These are phyloP conservation scores for Hermetia illucens DNA, from an alignment of 1,140 invertebrate genomes.

Conservation along the genomic window DNA sequence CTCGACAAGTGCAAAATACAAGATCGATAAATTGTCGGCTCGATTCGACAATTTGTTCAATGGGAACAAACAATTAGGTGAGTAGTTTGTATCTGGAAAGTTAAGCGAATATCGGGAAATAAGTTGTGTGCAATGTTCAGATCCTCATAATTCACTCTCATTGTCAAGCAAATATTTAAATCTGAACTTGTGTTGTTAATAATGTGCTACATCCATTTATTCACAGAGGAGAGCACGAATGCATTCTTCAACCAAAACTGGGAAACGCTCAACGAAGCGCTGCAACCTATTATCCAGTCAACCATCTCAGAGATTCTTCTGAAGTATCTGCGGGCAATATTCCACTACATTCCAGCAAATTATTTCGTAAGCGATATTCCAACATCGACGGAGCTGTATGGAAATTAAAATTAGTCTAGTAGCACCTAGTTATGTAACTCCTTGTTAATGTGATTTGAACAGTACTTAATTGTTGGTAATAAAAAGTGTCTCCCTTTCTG, in stretches of 20 bases:
- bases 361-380: slow-evolving; percentile 44
- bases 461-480: too few species aligned
- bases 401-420: too few species aligned
- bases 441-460: too few species aligned
- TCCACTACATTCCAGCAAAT: slow-evolving; percentile 47
- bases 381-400: slow-evolving; percentile 23
- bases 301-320: slow-evolving; percentile 51
- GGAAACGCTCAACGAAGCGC: slow-evolving; percentile 47
- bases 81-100: too few species aligned
- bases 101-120: too few species aligned
- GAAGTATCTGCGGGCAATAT: slow-evolving; percentile 44
- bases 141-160: neutral
- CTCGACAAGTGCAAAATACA: slow-evolving; percentile 22
- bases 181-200: neutral
- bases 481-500: too few species aligned
- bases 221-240: slow-evolving; percentile 51
- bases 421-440: too few species aligned
- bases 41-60: slow-evolving; percentile 27
- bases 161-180: neutral
- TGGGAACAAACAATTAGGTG: slow-evolving; percentile 27
- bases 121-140: neutral
- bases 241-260: slow-evolving; percentile 53
- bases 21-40: slow-evolving; percentile 22
- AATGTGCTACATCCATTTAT: slow-evolving; percentile 10
- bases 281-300: slow-evolving; percentile 45